Evolutionary conservation across 1,140 invertebrate genomes (phyloP).

Genomic region (Philotrypesis tridentata): DNA sequence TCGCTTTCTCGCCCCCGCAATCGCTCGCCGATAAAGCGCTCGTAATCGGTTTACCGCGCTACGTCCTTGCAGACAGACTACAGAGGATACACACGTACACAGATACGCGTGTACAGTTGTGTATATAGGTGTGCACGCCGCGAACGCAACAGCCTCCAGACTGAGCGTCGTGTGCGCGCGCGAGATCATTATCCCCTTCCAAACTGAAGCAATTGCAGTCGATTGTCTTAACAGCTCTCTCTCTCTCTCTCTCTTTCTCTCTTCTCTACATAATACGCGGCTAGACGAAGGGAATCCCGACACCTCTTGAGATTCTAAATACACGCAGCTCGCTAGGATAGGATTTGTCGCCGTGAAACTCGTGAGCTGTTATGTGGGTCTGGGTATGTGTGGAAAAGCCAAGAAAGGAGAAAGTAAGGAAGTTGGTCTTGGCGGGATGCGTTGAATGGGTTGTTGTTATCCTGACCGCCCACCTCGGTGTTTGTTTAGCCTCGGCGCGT

Average conservation of each 20-base stretch:
- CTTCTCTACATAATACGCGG: too few species aligned
- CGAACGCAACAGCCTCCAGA: not conserved
- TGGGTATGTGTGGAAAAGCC: not conserved
- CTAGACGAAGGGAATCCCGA: not conserved
- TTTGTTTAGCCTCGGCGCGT: conserved; percentile 62
- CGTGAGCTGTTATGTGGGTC: too few species aligned
- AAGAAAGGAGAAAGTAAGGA: not conserved
- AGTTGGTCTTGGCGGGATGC: conserved; percentile 27
- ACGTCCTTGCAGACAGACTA: conserved; percentile 33
- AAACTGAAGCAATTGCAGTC: not conserved
- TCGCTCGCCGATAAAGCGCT: conserved; percentile 22
- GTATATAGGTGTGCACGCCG: too few species aligned
- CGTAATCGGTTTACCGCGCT: conserved; percentile 29
- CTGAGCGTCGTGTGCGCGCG: not conserved
- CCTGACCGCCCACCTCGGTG: conserved; percentile 41
- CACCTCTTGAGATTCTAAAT: conserved; percentile 1
- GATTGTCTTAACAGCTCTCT: conserved; percentile 27
- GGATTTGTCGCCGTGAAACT: conserved; percentile 28
- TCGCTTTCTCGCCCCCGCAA: conserved; percentile 20
- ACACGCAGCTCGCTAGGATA: conserved; percentile 42
- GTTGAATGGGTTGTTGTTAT: conserved; percentile 57
- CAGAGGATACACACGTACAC: conserved; percentile 25
- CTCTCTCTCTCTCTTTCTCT: too few species aligned
- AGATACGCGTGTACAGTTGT: conserved; percentile 40
- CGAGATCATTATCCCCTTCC: not conserved